phyloP scores from a whole-genome alignment of 2,888 invertebrate species.

The Agelastica alni region DNA sequence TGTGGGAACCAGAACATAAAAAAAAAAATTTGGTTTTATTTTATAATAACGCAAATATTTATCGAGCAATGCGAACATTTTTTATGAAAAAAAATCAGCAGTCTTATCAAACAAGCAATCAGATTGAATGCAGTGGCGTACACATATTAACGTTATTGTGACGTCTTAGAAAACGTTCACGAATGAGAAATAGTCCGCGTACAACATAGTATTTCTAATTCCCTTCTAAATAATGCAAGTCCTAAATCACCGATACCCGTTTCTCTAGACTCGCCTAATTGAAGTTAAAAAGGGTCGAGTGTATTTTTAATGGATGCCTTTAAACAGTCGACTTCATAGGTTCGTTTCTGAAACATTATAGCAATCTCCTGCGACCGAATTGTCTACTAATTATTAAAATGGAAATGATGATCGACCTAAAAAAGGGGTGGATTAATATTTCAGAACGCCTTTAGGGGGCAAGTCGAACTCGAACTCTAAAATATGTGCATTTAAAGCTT shows the following conservation, averaged over 20 bases:
- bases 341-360: conserved; percentile 40
- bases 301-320: conserved; percentile 49
- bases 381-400: conserved; percentile 50
- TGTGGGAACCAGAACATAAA: no score
- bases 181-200: no score
- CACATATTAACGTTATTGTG: no score
- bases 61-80: no score
- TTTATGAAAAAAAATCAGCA: no score
- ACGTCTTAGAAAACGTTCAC: no score
- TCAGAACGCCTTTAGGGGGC: conserved; percentile 27
- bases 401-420: conserved; percentile 48
- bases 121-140: no score
- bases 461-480: conserved; percentile 12
- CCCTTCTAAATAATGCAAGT: conserved; percentile 41
- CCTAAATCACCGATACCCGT: conserved; percentile 49
- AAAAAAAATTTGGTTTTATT: no score
- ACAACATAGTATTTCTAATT: no score
- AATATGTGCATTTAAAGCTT: conserved; percentile 15
- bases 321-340: conserved; percentile 44
- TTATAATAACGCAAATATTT: no score
- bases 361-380: conserved; percentile 42
- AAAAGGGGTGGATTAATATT: conserved; percentile 48
- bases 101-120: no score
- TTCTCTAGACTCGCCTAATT: conserved; percentile 48
- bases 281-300: conserved; percentile 55